phyloP scores from a whole-genome alignment of 2,113 vertebrate genomes.

The Desmodus rotundus region DNA sequence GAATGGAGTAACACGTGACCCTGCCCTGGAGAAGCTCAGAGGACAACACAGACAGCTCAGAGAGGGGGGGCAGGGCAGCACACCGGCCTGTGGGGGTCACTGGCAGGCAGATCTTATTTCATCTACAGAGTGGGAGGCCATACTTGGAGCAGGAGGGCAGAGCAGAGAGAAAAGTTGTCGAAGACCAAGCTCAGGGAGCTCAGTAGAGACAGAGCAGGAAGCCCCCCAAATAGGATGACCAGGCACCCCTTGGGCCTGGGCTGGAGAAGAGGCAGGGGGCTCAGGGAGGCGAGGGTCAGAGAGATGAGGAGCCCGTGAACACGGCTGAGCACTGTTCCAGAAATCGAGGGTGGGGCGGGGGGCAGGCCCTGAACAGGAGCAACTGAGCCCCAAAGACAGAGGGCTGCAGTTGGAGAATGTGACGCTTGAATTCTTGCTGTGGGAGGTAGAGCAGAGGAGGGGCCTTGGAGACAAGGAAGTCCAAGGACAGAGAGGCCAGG shows the following conservation, averaged over 20 bases:
- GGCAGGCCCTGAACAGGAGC: fast-evolving
- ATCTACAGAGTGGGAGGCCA: no score
- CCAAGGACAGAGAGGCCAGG: neutral
- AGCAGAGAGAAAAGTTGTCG: fast-evolving
- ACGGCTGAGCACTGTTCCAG: fast-evolving
- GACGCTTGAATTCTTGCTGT: fast-evolving
- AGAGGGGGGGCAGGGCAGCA: neutral
- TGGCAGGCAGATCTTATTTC: neutral
- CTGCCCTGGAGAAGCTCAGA: neutral
- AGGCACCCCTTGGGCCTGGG: fast-evolving
- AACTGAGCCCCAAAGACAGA: neutral
- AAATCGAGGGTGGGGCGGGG: neutral
- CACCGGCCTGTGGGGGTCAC: neutral
- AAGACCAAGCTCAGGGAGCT: neutral
- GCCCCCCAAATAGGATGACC: no score
- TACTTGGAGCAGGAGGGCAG: neutral
- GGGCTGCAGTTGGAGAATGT: neutral
- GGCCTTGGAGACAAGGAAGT: neutral
- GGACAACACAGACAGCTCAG: no score
- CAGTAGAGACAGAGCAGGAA: neutral
- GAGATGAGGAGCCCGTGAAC: neutral
- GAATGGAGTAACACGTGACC: fast-evolving
- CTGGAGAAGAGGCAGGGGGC: neutral
- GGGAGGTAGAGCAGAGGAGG: neutral
- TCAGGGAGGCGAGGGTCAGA: neutral